Conservation (phyloP, 2,113 vertebrate species). For the Notiomystis cincta region DNA sequence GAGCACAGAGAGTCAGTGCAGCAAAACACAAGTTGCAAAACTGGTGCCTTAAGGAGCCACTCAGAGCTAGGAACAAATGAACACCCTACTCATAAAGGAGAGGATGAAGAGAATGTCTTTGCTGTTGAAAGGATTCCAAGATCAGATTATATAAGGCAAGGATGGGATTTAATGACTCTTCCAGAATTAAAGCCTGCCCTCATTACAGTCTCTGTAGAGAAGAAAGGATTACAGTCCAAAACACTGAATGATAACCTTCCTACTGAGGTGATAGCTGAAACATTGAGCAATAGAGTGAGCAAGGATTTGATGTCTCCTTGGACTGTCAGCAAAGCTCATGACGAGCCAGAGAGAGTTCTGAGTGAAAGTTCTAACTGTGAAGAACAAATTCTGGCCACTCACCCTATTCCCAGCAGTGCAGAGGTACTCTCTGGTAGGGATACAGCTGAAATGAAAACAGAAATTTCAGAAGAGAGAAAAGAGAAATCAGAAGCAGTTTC, state of each 20-base stretch:
- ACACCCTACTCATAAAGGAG: background rate
- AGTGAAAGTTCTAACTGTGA: background rate
- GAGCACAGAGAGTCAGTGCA: background rate
- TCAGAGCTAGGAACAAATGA: background rate
- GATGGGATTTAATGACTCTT: background rate
- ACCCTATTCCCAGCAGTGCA: background rate
- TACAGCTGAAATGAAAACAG: background rate
- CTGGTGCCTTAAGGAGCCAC: background rate
- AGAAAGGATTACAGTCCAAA: conserved; percentile 47
- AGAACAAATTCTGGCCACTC: background rate
- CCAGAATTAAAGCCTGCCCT: background rate
- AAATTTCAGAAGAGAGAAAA: background rate
- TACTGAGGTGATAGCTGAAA: background rate
- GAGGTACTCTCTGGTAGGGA: background rate
- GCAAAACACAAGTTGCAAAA: background rate
- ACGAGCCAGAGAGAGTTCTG: background rate
- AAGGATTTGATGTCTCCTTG: background rate
- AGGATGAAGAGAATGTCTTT: background rate
- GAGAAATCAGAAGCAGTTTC: background rate
- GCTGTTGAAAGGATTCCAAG: background rate
- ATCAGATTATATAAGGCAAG: background rate
- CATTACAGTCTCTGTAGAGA: conserved; percentile 40
- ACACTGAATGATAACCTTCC: background rate
- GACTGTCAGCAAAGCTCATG: background rate
- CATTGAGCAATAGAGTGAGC: background rate